Base-by-base conservation (phyloP, 1,140 invertebrate genomes). In the Episyrphus balteatus region DNA sequence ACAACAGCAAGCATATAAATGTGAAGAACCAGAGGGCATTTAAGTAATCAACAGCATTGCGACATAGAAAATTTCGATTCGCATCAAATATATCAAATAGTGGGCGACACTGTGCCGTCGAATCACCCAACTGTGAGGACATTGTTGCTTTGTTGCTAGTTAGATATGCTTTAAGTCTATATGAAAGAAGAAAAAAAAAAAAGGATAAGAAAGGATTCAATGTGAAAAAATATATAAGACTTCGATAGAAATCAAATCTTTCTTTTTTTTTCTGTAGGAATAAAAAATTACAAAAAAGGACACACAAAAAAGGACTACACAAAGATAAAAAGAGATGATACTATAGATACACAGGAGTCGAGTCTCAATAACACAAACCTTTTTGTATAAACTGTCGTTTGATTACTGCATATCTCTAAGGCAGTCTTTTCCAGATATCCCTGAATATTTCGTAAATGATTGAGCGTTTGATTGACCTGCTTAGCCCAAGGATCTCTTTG, bases 381-480 rank as follows among this genome's bases (percentile, higher is more conserved):
- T 48, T 65, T 58, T 18, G 58, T 63, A 50, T 68, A 68, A 34
- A 52, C 31, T 10, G 54, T 52, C 26, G 64, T 68, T 55, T 63
- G 47, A 55, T 65, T 72, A 53, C 78, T 71, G 47, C 81, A 81
- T 46, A 86, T 83, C 48, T 79, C 74, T n/a, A 76, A 75, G 5
- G 81, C 81, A 57, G 83, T 80, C 55, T 80, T 82, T 55, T 84
- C 78, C 33, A 87, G 75, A 58, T 83, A 85, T 56, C 78, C 82
- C 57, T 86, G 83, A 30, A 84, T 79, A 5, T 76, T 83, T 52
- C 82, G 81, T 14, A 86, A 73, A 59, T 85, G 82, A 34, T 77
- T 76, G 3, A 86, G 66, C 0, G 82, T 82, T 49, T 84, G 79
- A 59, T 86, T 85, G 13, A 85, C 73, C 52, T 66, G 61, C 45